Evolutionary conservation across 92 coral and sea anemone genomes (phyloP).

Genomic region (Galaxea fascicularis): DNA sequence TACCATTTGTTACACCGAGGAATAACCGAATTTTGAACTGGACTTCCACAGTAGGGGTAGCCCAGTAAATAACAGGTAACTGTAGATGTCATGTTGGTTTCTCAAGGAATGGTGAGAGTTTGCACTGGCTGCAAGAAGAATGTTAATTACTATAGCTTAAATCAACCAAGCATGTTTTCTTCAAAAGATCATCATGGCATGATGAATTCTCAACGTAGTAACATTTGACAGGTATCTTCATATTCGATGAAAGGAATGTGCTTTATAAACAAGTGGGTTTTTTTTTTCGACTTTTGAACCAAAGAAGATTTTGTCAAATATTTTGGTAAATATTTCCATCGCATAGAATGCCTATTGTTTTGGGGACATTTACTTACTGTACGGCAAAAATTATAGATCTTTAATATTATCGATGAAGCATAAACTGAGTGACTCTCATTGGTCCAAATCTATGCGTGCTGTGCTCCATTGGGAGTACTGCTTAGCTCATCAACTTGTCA

Average conservation of each 20-base stretch:
- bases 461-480: too few species aligned
- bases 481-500: too few species aligned
- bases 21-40: too few species aligned
- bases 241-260: slow-evolving; percentile 2
- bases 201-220: slow-evolving; percentile 2
- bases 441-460: too few species aligned
- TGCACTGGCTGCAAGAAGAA: slow-evolving; percentile 31
- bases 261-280: not conserved
- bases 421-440: too few species aligned
- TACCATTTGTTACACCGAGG: not conserved
- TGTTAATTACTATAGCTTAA: slow-evolving; percentile 4
- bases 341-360: too few species aligned
- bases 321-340: slow-evolving; percentile 17
- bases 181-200: slow-evolving; percentile 9
- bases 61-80: too few species aligned
- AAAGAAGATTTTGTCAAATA: not conserved
- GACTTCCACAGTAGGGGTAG: too few species aligned
- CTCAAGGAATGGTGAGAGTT: slow-evolving; percentile 12
- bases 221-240: not conserved
- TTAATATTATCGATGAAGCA: too few species aligned
- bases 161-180: not conserved
- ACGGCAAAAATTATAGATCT: too few species aligned
- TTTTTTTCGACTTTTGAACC: not conserved
- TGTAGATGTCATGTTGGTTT: slow-evolving; percentile 8
- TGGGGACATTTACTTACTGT: too few species aligned